Percentiles rank a stretch among this genome's conserved stretches.
phyloP scores from a whole-genome alignment of 2,113 vertebrate species.

The Abramis brama region DNA sequence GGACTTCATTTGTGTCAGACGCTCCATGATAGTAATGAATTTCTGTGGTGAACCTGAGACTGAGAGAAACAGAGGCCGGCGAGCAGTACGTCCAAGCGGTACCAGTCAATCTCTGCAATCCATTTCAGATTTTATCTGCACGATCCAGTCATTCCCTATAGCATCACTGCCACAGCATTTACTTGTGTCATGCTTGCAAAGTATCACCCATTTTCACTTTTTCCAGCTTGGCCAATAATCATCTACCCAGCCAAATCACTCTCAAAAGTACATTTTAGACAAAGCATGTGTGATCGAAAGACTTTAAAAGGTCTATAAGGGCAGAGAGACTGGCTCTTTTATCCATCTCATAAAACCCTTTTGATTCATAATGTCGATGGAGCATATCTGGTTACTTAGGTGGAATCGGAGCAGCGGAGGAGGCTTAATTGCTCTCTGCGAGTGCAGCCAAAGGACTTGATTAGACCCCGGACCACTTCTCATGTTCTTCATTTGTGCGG shows the following conservation, averaged over 20 bases:
- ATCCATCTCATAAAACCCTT: conserved; percentile 75
- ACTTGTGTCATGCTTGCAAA: conserved; percentile 47
- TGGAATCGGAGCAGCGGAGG: conserved; percentile 65
- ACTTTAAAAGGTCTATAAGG: conserved; percentile 53
- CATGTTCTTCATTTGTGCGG: conserved; percentile 81
- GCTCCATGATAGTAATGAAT: conserved; percentile 76
- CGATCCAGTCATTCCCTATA: conserved; percentile 52
- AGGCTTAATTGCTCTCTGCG: conserved; percentile 78
- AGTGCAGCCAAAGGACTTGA: conserved; percentile 78
- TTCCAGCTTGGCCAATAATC: conserved; percentile 58
- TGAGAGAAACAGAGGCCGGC: conserved; percentile 37
- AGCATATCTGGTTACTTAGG: conserved; percentile 78
- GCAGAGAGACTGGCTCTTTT: conserved; percentile 67
- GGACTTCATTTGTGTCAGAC: conserved; percentile 77
- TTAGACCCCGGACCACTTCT: conserved; percentile 79
- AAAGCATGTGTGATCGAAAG: conserved; percentile 53
- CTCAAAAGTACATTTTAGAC: conserved; percentile 55
- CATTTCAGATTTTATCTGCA: conserved; percentile 45
- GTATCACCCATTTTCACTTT: conserved; percentile 22
- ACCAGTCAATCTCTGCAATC: conserved; percentile 39
- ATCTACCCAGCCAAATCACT: conserved; percentile 1
- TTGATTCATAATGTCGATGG: conserved; percentile 77
- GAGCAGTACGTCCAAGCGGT: conserved; percentile 8
- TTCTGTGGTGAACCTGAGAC: conserved; percentile 70
- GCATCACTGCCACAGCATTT: conserved; percentile 48